Evolutionary conservation across 2,113 vertebrate species (phyloP).

Genomic region (Orthonyx spaldingii): DNA sequence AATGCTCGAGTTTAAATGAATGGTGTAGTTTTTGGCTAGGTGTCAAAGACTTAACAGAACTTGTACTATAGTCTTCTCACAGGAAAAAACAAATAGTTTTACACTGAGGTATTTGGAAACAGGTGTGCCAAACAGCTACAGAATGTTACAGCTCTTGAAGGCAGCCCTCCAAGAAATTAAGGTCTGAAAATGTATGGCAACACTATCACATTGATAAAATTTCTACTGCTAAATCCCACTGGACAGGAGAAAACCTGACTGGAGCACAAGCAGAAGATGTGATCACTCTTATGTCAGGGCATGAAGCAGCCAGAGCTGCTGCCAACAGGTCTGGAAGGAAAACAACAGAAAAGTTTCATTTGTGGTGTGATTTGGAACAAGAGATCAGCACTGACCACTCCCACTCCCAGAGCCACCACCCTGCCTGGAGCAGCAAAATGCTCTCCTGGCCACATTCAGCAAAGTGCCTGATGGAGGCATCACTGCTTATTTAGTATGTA

Average conservation of each 20-base stretch:
- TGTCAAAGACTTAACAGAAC: slow-evolving; percentile 74
- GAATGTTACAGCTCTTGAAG: slow-evolving; percentile 63
- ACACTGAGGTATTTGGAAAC: slow-evolving; percentile 75
- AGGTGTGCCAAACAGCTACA: slow-evolving; percentile 76
- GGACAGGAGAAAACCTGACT: slow-evolving; percentile 16
- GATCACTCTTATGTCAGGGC: background rate
- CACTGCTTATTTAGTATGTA: background rate
- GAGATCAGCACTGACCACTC: background rate
- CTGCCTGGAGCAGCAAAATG: accelerated
- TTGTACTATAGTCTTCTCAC: slow-evolving; percentile 69
- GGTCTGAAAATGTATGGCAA: slow-evolving; percentile 49
- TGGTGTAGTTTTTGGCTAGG: slow-evolving; percentile 74
- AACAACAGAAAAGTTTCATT: background rate
- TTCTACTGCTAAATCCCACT: slow-evolving; percentile 10
- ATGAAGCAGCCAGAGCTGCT: background rate
- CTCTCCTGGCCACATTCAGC: background rate
- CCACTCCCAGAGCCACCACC: background rate
- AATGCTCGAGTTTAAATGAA: slow-evolving; percentile 70
- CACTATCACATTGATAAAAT: slow-evolving; percentile 65
- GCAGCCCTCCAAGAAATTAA: slow-evolving; percentile 60
- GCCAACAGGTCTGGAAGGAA: background rate
- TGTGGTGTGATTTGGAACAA: background rate
- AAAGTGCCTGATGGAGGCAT: background rate
- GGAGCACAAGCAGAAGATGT: background rate
- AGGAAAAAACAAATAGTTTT: slow-evolving; percentile 78